Base-by-base conservation (phyloP, 2,888 invertebrate species). In the Formica aserva region DNA sequence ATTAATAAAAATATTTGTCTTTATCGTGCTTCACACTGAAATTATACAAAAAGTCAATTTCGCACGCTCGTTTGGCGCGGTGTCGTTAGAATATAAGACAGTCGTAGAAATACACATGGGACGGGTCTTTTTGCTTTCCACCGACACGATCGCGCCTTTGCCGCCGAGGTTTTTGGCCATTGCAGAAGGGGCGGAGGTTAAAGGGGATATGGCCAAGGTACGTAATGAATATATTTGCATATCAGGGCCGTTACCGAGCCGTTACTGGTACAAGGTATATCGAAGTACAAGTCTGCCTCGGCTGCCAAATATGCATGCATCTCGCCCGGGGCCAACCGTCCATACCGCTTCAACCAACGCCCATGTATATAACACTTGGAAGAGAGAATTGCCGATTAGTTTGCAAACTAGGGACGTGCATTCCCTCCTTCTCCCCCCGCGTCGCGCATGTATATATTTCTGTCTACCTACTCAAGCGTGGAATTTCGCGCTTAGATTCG, bases 141-240 rank as follows among this genome's bases (percentile, higher is more conserved):
- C 76, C 74, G 67, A 81, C 48, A 82, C 84, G 85, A 89, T 89
- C 85, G 82, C 85, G 83, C 84, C 82, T 85, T 85, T 72, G 62
- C 85, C 81, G 71, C 65, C 77, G 88, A 85, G 89, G 87, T 87
- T 88, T 90, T 87, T 86, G 88, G 88, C 87, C 80, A 82, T 78
- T 76, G 77, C 80, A 55, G 83, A 67, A 52, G 55, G 57, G 72
- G 48, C 15, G 76, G 84, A 84, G 86, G 88, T 91, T 88, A 87
- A 91, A 91, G 91, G 90, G 91, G 89, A 89, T 91, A 89, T 88
- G 90, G 87, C 89, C 86, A 88, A 89, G 89, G 91, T 88, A 92
- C 91, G 94, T 94, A 94, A 94, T 94, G 94, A 94, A 94, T 94
- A 94, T 94, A 94, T 94, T 94, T 94, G 94, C 94, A 94, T 94